Conservation (phyloP, 2,113 vertebrate genomes). For the Galbula dea region DNA sequence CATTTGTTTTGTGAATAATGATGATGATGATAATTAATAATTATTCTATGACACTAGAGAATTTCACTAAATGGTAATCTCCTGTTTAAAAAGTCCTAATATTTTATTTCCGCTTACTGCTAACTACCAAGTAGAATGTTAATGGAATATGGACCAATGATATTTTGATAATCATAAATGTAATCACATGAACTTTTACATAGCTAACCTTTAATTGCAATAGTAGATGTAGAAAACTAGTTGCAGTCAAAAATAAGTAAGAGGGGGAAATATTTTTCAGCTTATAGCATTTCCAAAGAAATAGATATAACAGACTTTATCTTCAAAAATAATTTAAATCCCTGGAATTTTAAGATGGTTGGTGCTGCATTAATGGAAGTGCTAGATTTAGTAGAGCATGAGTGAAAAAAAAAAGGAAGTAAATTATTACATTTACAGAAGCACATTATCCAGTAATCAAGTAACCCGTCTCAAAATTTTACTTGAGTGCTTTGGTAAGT, state of each 20-base stretch:
- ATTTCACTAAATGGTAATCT: constrained; percentile 71
- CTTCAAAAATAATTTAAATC: neutral
- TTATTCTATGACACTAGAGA: constrained; percentile 70
- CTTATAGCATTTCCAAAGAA: neutral
- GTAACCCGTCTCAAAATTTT: neutral
- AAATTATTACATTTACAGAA: neutral
- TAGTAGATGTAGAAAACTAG: constrained; percentile 53
- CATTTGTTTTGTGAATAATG: constrained; percentile 60
- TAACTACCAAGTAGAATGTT: constrained; percentile 70
- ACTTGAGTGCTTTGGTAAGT: neutral
- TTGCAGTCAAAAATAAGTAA: constrained; percentile 59
- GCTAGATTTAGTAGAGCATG: neutral
- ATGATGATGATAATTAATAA: constrained; percentile 74
- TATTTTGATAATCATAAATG: constrained; percentile 71
- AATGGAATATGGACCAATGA: constrained; percentile 64
- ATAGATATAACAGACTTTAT: neutral
- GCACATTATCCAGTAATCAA: neutral
- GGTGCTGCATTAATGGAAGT: neutral
- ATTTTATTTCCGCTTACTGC: constrained; percentile 76
- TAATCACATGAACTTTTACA: constrained; percentile 59
- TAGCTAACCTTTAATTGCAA: constrained; percentile 72
- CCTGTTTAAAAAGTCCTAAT: constrained; percentile 73
- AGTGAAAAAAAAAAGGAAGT: neutral
- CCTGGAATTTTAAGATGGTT: neutral
- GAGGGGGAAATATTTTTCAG: constrained; percentile 49